Conservation (phyloP, 2,113 vertebrate genomes). For the Poecilia latipinna region DNA sequence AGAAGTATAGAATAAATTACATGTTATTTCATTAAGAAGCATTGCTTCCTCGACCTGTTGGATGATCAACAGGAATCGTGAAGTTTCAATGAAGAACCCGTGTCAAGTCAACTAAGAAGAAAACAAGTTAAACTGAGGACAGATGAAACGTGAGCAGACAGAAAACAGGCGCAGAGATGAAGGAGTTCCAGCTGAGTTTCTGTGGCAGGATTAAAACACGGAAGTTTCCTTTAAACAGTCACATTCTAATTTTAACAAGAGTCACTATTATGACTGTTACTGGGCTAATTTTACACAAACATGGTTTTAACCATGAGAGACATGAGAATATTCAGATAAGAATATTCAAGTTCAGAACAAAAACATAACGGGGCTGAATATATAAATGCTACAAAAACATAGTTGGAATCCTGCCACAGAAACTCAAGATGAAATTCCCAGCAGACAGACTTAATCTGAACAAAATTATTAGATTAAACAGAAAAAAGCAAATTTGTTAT, state of each 20-base stretch:
- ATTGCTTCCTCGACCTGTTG: conserved; percentile 86
- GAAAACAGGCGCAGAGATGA: conserved; percentile 51
- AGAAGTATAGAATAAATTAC: conserved; percentile 86
- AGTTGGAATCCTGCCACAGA: conserved; percentile 41
- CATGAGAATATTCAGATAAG: too few relatives aligned
- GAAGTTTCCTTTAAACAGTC: too few relatives aligned
- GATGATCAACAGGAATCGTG: conserved; percentile 84
- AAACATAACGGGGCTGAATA: too few relatives aligned
- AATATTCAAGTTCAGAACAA: too few relatives aligned
- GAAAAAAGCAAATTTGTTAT: conserved; percentile 60
- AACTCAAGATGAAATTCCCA: conserved; percentile 58
- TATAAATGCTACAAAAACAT: not conserved
- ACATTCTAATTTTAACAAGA: too few relatives aligned
- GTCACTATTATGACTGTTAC: too few relatives aligned
- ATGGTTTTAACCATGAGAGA: too few relatives aligned
- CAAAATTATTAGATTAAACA: conserved; percentile 58
- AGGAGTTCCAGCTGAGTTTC: conserved; percentile 62
- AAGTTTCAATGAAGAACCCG: conserved; percentile 81
- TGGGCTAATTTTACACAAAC: too few relatives aligned
- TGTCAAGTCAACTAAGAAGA: conserved; percentile 78
- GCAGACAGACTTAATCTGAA: conserved; percentile 61
- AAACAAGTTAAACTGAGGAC: conserved; percentile 79
- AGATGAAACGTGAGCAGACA: conserved; percentile 71
- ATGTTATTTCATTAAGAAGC: conserved; percentile 87
- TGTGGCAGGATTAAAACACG: conserved; percentile 42